These are phyloP conservation scores for Plagodis dolabraria DNA, from an alignment of 2,888 invertebrate genomes.

Conservation along the genomic window DNA sequence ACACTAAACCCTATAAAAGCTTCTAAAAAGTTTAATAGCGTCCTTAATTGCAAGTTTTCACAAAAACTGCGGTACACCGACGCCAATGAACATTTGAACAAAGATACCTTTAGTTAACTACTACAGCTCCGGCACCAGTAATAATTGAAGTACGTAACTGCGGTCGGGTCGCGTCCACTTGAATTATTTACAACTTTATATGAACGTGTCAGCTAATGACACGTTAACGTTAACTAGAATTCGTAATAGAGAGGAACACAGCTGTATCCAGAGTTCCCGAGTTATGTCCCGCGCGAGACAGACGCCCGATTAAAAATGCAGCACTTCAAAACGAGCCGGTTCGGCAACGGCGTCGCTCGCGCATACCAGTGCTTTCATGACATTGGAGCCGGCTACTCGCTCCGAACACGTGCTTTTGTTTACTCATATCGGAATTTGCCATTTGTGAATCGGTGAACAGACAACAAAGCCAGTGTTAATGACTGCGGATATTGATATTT, in stretches of 20 bases:
- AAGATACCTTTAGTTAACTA: constrained; percentile 24
- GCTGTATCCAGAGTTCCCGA: constrained; percentile 78
- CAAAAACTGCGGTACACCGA: constrained; percentile 17
- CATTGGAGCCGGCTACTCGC: constrained; percentile 62
- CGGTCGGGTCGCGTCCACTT: constrained; percentile 67
- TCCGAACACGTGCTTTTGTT: constrained; percentile 27
- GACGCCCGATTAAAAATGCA: constrained; percentile 81
- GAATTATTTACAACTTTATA: constrained; percentile 76
- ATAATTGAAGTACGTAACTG: constrained; percentile 40
- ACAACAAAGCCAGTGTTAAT: constrained; percentile 10
- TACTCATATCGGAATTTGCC: constrained; percentile 27
- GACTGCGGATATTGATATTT: constrained; percentile 5
- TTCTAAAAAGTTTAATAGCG: not conserved
- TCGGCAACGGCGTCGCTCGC: constrained; percentile 77
- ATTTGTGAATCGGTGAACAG: constrained; percentile 27
- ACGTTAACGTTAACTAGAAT: constrained; percentile 82
- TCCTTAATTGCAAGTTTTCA: not conserved
- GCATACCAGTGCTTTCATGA: constrained; percentile 72
- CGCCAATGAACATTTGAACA: constrained; percentile 25
- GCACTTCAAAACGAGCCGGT: constrained; percentile 77
- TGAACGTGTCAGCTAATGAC: constrained; percentile 81
- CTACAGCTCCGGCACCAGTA: constrained; percentile 22
- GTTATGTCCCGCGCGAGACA: constrained; percentile 84
- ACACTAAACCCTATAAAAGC: no score
- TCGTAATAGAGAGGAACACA: constrained; percentile 78